phyloP scores from a whole-genome alignment of 2,113 vertebrate species.

The Anas platyrhynchos region DNA sequence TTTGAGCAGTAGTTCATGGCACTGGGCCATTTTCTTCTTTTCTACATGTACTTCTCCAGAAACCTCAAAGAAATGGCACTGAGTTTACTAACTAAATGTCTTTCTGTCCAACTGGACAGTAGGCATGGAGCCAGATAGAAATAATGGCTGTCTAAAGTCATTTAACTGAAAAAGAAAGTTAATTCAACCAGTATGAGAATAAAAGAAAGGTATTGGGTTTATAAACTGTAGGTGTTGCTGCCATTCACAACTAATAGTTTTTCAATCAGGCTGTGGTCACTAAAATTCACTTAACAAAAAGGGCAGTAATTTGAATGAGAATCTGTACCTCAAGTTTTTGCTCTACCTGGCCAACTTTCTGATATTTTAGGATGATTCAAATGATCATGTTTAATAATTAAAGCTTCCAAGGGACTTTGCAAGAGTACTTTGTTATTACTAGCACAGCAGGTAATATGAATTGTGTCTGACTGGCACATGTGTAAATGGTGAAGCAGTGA shows the following conservation, averaged over 20 bases:
- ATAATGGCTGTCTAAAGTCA: neutral
- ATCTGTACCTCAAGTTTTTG: neutral
- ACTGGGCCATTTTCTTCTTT: slow-evolving; percentile 27
- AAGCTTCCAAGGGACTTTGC: neutral
- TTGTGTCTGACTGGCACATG: neutral
- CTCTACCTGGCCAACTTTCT: neutral
- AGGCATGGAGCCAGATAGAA: neutral
- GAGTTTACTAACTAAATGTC: slow-evolving; percentile 6
- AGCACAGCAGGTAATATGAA: neutral
- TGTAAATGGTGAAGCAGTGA: neutral
- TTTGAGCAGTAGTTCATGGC: slow-evolving; percentile 21
- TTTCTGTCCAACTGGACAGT: neutral
- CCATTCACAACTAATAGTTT: neutral
- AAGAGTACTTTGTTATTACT: neutral
- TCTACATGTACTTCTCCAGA: slow-evolving; percentile 5
- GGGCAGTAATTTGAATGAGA: neutral
- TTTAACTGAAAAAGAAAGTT: slow-evolving; percentile 35
- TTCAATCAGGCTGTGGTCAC: neutral
- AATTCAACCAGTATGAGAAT: neutral
- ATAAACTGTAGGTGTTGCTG: neutral
- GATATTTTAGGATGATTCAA: neutral
- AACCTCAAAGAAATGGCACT: slow-evolving; percentile 10
- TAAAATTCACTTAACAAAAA: neutral
- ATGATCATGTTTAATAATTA: neutral
- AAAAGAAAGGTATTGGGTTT: neutral